These are phyloP conservation scores for Eira barbara DNA, from an alignment of 2,113 vertebrate species.

Conservation along the genomic window DNA sequence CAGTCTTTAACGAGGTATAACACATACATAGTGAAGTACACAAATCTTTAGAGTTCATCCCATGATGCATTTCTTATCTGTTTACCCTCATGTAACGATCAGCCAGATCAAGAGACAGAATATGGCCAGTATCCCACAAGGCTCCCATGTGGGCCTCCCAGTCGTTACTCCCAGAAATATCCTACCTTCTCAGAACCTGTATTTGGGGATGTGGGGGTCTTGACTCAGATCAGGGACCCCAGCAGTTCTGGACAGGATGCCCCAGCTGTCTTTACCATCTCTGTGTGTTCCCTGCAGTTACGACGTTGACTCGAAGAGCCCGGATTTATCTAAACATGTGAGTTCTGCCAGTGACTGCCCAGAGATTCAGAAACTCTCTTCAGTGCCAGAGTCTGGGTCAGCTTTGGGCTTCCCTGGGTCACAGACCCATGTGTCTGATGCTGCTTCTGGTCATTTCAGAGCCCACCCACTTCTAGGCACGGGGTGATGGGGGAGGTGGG, in stretches of 20 bases:
- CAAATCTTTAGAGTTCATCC: not conserved
- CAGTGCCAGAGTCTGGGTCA: not conserved
- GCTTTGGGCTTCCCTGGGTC: not conserved
- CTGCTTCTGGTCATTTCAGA: not conserved
- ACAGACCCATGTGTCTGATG: not conserved
- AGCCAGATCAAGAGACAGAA: not conserved
- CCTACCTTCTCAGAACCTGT: not conserved
- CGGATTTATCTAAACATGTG: constrained; percentile 96
- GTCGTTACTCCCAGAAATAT: not conserved
- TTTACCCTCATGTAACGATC: not conserved
- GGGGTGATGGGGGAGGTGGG: not conserved
- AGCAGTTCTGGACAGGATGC: not conserved
- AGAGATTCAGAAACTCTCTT: not conserved
- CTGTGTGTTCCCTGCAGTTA: constrained; percentile 84
- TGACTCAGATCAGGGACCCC: not conserved
- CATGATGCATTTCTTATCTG: not conserved
- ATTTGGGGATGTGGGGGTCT: not conserved
- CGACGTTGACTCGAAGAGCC: constrained; percentile 97
- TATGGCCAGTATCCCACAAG: not conserved
- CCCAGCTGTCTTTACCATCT: not conserved
- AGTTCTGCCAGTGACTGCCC: constrained; percentile 74
- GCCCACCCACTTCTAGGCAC: not conserved
- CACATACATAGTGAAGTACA: no score
- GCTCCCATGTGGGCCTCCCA: not conserved
- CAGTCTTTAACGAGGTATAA: not conserved